These are phyloP conservation scores for Pyrochroa serraticornis DNA, from an alignment of 2,888 invertebrate genomes.

Conservation along the genomic window DNA sequence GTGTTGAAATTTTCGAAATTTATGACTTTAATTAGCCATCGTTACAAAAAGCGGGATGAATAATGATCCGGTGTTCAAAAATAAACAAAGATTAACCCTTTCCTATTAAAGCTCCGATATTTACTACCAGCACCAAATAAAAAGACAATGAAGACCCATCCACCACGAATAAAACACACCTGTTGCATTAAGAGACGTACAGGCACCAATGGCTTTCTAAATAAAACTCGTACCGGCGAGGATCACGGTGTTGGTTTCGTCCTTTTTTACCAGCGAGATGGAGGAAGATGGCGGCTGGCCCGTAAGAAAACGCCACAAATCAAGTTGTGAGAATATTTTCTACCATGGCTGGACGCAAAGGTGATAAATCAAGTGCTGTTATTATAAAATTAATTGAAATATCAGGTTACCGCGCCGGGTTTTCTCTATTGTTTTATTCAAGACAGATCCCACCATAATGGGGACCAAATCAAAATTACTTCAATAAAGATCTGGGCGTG, in stretches of 20 bases:
- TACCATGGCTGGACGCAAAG: conserved; percentile 54
- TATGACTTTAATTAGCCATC: conserved; percentile 38
- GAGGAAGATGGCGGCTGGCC: not conserved
- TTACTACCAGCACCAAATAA: conserved; percentile 28
- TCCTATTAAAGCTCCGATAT: conserved; percentile 30
- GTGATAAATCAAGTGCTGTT: conserved; percentile 54
- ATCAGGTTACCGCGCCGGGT: conserved; percentile 52
- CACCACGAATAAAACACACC: conserved; percentile 37
- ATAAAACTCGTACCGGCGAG: conserved; percentile 14
- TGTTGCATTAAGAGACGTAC: conserved; percentile 38
- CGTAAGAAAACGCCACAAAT: conserved; percentile 6
- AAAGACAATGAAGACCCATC: conserved; percentile 25
- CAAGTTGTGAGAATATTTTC: conserved; percentile 41
- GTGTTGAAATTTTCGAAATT: conserved; percentile 40
- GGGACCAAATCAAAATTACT: no score
- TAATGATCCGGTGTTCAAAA: conserved; percentile 33
- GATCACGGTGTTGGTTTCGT: conserved; percentile 9
- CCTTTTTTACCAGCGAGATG: not conserved
- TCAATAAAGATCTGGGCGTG: no score
- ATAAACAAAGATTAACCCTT: conserved; percentile 40
- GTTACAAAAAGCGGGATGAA: conserved; percentile 30
- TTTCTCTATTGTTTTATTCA: conserved; percentile 48
- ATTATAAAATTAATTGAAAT: conserved; percentile 57
- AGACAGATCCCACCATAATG: conserved; percentile 17
- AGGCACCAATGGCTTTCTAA: conserved; percentile 37